Evolutionary conservation across 2,888 invertebrate species (phyloP).

Genomic region (Xanthostigma xanthostigma): DNA sequence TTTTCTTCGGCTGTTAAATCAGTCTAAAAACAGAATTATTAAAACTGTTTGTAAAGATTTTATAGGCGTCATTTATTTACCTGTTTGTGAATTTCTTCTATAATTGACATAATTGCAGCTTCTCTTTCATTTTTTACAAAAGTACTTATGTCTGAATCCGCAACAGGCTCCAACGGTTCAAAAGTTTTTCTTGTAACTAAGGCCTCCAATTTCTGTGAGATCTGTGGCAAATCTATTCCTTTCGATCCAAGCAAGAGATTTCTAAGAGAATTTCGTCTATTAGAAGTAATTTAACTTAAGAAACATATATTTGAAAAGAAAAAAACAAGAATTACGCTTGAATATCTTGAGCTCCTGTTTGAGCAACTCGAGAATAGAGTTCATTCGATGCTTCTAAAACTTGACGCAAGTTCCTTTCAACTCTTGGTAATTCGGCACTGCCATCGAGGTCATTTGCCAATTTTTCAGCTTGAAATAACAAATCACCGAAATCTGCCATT

Average conservation of each 20-base stretch:
- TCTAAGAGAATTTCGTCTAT: constrained; percentile 31
- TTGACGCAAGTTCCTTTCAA: constrained; percentile 81
- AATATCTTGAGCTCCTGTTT: constrained; percentile 74
- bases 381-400: constrained; percentile 84
- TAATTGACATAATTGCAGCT: constrained; percentile 80
- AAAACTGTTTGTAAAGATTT: background rate
- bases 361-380: constrained; percentile 72
- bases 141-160: constrained; percentile 80
- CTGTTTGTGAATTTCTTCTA: constrained; percentile 77
- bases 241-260: constrained; percentile 80
- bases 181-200: constrained; percentile 76
- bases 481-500: constrained; percentile 62
- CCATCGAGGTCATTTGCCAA: constrained; percentile 78
- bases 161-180: constrained; percentile 77
- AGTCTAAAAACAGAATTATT: constrained; percentile 29
- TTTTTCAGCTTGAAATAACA: constrained; percentile 84
- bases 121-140: constrained; percentile 86
- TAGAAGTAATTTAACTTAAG: background rate
- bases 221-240: constrained; percentile 86
- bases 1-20: constrained; percentile 46
- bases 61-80: constrained; percentile 33
- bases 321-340: constrained; percentile 65
- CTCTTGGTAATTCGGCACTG: constrained; percentile 67
- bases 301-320: background rate
- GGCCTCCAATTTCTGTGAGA: constrained; percentile 79